phyloP scores from a whole-genome alignment of 2,888 invertebrate genomes.

The Chrysotoxum bicinctum region DNA sequence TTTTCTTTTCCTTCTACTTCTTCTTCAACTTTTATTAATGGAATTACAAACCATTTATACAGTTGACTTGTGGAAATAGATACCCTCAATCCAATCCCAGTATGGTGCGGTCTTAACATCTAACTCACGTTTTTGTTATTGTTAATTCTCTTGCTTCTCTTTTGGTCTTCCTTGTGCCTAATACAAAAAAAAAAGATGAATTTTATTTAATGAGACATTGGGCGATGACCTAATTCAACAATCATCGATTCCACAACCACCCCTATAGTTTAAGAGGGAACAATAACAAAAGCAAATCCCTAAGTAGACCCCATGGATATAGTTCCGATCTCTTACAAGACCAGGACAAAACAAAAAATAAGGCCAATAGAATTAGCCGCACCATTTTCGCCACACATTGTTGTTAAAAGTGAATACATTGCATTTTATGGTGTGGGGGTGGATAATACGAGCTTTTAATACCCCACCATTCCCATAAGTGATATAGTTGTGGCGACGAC shows the following conservation, averaged over 20 bases:
- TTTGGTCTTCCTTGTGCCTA: background rate
- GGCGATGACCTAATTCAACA: constrained; percentile 44
- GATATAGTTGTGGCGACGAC: background rate
- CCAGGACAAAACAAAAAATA: background rate
- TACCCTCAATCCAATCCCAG: constrained; percentile 29
- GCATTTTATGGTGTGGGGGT: constrained; percentile 48
- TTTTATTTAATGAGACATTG: constrained; percentile 34
- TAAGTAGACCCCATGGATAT: constrained; percentile 27
- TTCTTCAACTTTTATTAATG: constrained; percentile 45
- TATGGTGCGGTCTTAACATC: constrained; percentile 43
- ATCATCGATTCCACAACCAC: constrained; percentile 4
- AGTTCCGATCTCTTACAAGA: background rate
- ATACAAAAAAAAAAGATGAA: background rate
- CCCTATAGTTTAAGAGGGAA: constrained; percentile 29
- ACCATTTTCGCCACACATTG: constrained; percentile 27
- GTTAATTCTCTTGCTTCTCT: background rate
- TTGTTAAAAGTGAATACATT: constrained; percentile 52
- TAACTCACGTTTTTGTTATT: constrained; percentile 48
- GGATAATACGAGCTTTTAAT: constrained; percentile 36
- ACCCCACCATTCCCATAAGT: background rate
- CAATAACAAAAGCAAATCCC: constrained; percentile 12
- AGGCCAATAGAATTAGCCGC: constrained; percentile 29
- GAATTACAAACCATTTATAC: constrained; percentile 66
- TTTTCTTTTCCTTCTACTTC: background rate
- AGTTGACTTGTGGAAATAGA: constrained; percentile 30